A percentile compares a stretch with the other conserved stretches of the same genome.
phyloP scores from a whole-genome alignment of 2,797 vertebrate genomes.

The Myioborus miniatus region DNA sequence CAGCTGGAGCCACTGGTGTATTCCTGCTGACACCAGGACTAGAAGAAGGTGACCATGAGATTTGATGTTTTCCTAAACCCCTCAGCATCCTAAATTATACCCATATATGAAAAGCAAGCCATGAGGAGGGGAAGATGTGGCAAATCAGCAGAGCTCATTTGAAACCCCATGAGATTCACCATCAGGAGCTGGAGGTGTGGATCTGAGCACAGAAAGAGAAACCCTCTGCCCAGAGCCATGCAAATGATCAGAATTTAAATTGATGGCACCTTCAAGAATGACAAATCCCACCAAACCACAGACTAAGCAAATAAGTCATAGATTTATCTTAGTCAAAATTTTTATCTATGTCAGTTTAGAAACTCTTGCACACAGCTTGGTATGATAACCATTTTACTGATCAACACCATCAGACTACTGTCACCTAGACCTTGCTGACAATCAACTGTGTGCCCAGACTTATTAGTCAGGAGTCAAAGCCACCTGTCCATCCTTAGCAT shows the following conservation, averaged over 20 bases:
- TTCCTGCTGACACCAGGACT: neutral
- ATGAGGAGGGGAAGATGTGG: neutral
- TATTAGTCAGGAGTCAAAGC: neutral
- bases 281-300: neutral
- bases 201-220: neutral
- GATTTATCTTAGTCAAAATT: neutral
- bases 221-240: neutral
- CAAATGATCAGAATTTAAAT: neutral
- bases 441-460: neutral
- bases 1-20: accelerated
- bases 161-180: neutral
- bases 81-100: neutral
- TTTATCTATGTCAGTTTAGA: neutral
- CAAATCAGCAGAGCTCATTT: neutral
- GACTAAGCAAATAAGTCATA: neutral
- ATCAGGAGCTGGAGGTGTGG: neutral
- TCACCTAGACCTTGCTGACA: neutral
- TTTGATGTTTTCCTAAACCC: neutral
- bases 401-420: neutral
- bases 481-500: neutral
- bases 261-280: neutral
- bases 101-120: neutral
- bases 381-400: neutral
- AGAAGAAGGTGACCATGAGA: neutral
- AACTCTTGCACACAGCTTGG: neutral